Evolutionary conservation across 2,888 invertebrate genomes (phyloP).

Genomic region (Mythimna albipuncta): DNA sequence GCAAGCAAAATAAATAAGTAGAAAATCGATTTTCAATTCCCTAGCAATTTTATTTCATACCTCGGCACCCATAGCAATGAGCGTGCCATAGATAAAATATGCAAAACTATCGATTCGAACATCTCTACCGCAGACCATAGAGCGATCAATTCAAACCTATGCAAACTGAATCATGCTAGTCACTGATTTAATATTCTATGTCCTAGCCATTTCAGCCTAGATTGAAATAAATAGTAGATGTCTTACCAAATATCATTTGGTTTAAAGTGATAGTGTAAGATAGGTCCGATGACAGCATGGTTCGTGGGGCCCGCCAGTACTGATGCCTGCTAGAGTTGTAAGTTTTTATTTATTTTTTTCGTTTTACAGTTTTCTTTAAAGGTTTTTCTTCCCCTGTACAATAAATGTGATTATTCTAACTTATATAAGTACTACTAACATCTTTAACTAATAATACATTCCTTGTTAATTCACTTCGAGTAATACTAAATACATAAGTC

Average conservation of each 20-base stretch:
- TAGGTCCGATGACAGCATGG: not conserved
- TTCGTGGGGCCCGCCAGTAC: no score
- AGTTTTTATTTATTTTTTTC: no score
- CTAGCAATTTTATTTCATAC: not conserved
- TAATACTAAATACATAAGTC: no score
- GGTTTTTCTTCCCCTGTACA: no score
- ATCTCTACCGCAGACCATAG: not conserved
- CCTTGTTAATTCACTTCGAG: no score
- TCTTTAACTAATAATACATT: no score
- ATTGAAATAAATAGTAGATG: slow-evolving; percentile 4
- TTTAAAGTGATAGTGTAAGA: slow-evolving; percentile 2
- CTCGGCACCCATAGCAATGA: not conserved
- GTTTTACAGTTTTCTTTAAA: no score
- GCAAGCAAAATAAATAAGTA: not conserved
- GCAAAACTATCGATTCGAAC: slow-evolving; percentile 32
- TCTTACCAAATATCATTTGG: slow-evolving; percentile 9
- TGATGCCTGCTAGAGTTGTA: no score
- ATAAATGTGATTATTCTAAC: no score
- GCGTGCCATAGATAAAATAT: slow-evolving; percentile 29
- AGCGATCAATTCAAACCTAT: slow-evolving; percentile 1
- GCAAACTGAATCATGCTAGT: slow-evolving; percentile 19
- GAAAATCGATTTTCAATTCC: not conserved
- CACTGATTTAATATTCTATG: slow-evolving; percentile 6
- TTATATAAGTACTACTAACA: no score
- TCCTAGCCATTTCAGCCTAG: not conserved